phyloP scores from a whole-genome alignment of 2,888 invertebrate genomes.

The Tenthredo notha region DNA sequence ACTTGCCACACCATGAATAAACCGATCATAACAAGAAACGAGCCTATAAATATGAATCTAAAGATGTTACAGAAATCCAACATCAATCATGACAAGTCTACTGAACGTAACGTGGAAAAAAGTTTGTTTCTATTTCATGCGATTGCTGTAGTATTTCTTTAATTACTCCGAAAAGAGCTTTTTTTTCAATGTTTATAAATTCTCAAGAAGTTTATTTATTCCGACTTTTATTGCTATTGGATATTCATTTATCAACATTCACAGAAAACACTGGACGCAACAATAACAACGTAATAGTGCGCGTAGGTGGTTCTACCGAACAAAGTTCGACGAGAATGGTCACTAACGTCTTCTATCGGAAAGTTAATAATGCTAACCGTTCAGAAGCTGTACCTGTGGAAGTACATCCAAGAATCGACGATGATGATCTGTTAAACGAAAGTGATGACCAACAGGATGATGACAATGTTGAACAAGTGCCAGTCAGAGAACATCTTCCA shows the following conservation, averaged over 20 bases:
- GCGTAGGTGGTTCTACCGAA: not conserved
- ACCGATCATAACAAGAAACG: not conserved
- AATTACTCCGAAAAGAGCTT: not conserved
- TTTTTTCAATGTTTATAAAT: too few relatives aligned
- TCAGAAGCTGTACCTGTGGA: not conserved
- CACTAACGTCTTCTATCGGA: not conserved
- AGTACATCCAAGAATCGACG: too few relatives aligned
- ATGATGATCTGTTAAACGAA: too few relatives aligned
- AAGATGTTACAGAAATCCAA: not conserved
- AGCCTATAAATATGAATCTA: not conserved
- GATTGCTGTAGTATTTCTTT: not conserved
- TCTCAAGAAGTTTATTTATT: not conserved
- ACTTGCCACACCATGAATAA: not conserved
- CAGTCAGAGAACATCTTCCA: not conserved
- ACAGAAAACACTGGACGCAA: not conserved
- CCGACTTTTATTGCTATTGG: not conserved
- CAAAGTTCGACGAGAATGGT: not conserved
- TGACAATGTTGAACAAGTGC: too few relatives aligned
- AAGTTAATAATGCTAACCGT: not conserved
- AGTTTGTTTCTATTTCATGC: conserved; percentile 4
- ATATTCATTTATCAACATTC: not conserved
- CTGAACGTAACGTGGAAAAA: not conserved
- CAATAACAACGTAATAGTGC: not conserved
- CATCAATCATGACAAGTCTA: not conserved
- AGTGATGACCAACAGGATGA: too few relatives aligned